A percentile compares a stretch with the other conserved stretches of the same genome.
Evolutionary conservation across 2,888 invertebrate species (phyloP).

Genomic region (Dynastes maya): DNA sequence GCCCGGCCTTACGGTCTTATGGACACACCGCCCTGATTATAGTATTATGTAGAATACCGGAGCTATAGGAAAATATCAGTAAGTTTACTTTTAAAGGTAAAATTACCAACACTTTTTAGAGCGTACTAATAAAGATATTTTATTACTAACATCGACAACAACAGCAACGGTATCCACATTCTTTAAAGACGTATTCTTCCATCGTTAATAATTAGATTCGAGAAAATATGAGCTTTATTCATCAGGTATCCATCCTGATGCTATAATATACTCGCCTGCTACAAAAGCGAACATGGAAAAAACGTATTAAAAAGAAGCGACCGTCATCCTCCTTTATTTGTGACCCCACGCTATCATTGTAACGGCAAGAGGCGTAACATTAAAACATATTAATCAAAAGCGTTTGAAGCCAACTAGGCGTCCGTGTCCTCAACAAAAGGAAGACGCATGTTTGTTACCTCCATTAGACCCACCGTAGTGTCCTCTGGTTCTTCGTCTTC

Average conservation of each 20-base stretch:
- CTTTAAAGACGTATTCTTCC: neutral
- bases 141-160: no score
- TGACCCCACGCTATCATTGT: conserved; percentile 54
- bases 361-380: conserved; percentile 60
- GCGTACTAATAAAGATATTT: no score
- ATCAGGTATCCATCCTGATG: neutral
- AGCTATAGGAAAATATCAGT: no score
- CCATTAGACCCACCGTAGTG: conserved; percentile 56
- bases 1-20: no score
- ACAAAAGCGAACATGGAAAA: conserved; percentile 14
- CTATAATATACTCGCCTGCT: neutral
- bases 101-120: no score
- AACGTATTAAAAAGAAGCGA: conserved; percentile 23
- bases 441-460: conserved; percentile 64
- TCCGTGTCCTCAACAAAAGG: conserved; percentile 63
- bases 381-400: conserved; percentile 65
- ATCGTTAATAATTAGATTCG: neutral
- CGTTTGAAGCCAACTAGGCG: conserved; percentile 62
- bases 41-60: no score
- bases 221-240: conserved; percentile 3
- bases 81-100: no score
- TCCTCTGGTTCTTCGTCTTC: conserved; percentile 15
- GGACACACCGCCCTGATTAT: no score
- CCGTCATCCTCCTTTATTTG: conserved; percentile 50
- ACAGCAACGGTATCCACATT: no score